phyloP scores from a whole-genome alignment of 2,888 invertebrate genomes.

The Melanophora roralis region DNA sequence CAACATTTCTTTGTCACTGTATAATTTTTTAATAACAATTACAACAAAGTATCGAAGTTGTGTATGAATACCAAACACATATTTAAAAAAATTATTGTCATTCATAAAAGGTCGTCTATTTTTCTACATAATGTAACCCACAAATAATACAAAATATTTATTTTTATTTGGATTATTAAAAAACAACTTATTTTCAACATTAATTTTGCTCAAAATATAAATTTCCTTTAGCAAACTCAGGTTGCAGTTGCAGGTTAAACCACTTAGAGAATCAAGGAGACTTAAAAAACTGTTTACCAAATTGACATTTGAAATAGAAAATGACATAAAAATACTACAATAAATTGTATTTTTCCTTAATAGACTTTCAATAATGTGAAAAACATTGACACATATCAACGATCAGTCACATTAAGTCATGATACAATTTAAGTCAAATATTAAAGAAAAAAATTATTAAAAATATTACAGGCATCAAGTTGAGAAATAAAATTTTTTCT shows the following conservation, averaged over 20 bases:
- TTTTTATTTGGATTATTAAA: constrained; percentile 6
- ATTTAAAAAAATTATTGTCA: constrained; percentile 37
- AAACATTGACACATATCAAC: constrained; percentile 51
- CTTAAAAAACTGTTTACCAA: constrained; percentile 30
- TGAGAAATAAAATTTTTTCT: neutral
- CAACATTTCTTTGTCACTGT: constrained; percentile 11
- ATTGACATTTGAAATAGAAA: constrained; percentile 56
- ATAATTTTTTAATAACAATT: neutral
- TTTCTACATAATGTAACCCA: constrained; percentile 20
- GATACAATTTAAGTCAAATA: constrained; percentile 45
- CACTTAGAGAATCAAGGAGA: neutral
- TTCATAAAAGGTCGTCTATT: constrained; percentile 49
- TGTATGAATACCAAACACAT: neutral
- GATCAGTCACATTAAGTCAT: constrained; percentile 33
- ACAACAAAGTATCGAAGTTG: constrained; percentile 1
- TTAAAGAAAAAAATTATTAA: neutral
- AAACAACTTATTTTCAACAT: constrained; percentile 32
- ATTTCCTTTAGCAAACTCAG: neutral
- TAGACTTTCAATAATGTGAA: constrained; percentile 15
- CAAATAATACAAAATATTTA: neutral
- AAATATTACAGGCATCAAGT: neutral
- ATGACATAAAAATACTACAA: constrained; percentile 45
- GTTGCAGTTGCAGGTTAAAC: neutral
- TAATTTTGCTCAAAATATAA: constrained; percentile 40
- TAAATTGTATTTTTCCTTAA: constrained; percentile 26